These are phyloP conservation scores for Clivina fossor DNA, from an alignment of 2,888 invertebrate species.

Conservation along the genomic window DNA sequence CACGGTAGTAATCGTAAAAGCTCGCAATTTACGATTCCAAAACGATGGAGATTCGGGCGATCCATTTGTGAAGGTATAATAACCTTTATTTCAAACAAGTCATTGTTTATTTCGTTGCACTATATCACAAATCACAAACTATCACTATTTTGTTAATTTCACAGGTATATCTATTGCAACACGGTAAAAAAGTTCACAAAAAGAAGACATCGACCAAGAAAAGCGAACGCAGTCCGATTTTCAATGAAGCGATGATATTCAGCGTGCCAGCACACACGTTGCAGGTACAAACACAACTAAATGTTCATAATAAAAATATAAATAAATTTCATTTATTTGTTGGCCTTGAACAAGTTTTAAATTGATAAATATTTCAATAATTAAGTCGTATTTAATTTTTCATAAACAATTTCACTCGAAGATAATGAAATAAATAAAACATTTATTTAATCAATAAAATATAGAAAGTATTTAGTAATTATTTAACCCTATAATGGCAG, in stretches of 20 bases:
- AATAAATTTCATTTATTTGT: too few species aligned
- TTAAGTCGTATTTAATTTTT: too few species aligned
- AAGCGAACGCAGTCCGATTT: slow-evolving; percentile 74
- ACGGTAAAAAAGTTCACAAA: slow-evolving; percentile 79
- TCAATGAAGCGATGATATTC: slow-evolving; percentile 84
- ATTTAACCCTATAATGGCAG: too few species aligned
- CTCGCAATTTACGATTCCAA: slow-evolving; percentile 68
- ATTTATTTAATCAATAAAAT: too few species aligned
- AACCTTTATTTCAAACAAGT: slow-evolving; percentile 57
- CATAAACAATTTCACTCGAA: too few species aligned
- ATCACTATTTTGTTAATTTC: slow-evolving; percentile 33
- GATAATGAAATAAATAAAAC: too few species aligned
- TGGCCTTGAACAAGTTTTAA: too few species aligned
- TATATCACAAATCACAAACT: background rate
- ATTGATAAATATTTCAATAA: too few species aligned
- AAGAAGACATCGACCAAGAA: slow-evolving; percentile 77
- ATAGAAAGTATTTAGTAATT: too few species aligned
- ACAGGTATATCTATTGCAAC: slow-evolving; percentile 75
- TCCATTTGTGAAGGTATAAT: slow-evolving; percentile 72
- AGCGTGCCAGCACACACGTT: slow-evolving; percentile 73
- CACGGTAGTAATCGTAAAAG: slow-evolving; percentile 76
- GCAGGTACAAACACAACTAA: slow-evolving; percentile 54
- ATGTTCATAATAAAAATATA: too few species aligned
- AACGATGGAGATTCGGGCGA: slow-evolving; percentile 61
- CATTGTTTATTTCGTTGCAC: background rate